phyloP scores from a whole-genome alignment of 2,113 vertebrate genomes.

The Poeciliopsis occidentalis region DNA sequence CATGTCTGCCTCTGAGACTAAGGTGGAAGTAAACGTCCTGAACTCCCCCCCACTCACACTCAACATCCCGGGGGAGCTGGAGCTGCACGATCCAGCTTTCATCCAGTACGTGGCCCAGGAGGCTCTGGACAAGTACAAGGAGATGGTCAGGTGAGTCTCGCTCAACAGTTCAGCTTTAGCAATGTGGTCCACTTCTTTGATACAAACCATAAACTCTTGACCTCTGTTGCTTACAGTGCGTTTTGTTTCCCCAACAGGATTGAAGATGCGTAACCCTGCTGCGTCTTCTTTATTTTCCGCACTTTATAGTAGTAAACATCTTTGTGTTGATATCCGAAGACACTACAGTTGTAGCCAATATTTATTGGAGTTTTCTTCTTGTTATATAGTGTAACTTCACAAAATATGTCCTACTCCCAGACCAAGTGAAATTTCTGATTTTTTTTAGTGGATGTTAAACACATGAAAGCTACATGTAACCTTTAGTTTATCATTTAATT shows the following conservation, averaged over 20 bases:
- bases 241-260: conserved; percentile 38
- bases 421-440: neutral
- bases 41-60: conserved; percentile 82
- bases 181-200: neutral
- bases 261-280: conserved; percentile 51
- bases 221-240: neutral
- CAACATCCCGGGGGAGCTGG: conserved; percentile 78
- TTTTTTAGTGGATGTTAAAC: neutral
- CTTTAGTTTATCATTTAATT: conserved; percentile 73
- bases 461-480: conserved; percentile 14
- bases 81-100: conserved; percentile 79
- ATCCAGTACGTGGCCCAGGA: conserved; percentile 83
- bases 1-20: conserved; percentile 65
- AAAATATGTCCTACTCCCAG: neutral
- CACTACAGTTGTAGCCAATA: neutral
- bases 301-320: conserved; percentile 2
- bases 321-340: conserved; percentile 33
- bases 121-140: conserved; percentile 84
- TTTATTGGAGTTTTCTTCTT: neutral
- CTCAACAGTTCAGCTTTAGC: neutral
- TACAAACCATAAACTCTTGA: neutral
- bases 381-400: conserved; percentile 11
- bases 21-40: conserved; percentile 83
- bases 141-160: conserved; percentile 65
- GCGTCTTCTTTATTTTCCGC: neutral